Base-by-base conservation (phyloP, 2,888 invertebrate genomes). In the Meteorus cinctellus region DNA sequence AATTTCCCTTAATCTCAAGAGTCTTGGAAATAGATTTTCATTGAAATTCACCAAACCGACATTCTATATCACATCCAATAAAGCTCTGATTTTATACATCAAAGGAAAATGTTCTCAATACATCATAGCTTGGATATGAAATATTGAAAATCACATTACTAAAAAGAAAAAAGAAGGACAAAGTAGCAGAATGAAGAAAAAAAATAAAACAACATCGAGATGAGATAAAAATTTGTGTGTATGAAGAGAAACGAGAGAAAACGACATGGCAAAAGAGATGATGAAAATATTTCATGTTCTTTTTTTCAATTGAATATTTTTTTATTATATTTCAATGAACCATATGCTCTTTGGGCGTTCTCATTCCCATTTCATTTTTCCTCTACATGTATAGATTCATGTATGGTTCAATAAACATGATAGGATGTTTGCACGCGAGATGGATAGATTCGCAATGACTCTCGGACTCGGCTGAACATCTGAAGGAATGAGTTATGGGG, bases 401-500 rank as follows among this genome's bases (percentile, higher is more conserved):
- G 19, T 24, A 8, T 55, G 55, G 63, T 48, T 60, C 60, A 72
- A 72, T 68, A 68, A 36, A 72, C 34, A 69, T 66, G 27, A 29
- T 51, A 51, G 51, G 41, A 63, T 76, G 48, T 76, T 76, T 76
- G 63, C 68, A 69, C 67, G 67, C 59, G 74, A 74, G 59, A 76
- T 76, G 67, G 75, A 67, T 72, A 60, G 55, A 34, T 60, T 36
- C 72, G 62, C 51, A 62, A 66, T 60, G 74, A 63, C 67, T 55
- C 55, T 77, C 69, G 75, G 79, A 72, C 71, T 75, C 76, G 72
- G 72, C 77, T 19, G 19, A 74, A 83, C 86, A 88, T 89, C 89
- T 87, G 77, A 88, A 84, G 77, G 89, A 89, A 89, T 89, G 83
- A 84, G 81, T 86, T 86, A 89, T 86, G 65, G 73, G 77, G 76